Evolutionary conservation across 2,888 invertebrate genomes (phyloP).

Genomic region (Caenorhabditis virilis): DNA sequence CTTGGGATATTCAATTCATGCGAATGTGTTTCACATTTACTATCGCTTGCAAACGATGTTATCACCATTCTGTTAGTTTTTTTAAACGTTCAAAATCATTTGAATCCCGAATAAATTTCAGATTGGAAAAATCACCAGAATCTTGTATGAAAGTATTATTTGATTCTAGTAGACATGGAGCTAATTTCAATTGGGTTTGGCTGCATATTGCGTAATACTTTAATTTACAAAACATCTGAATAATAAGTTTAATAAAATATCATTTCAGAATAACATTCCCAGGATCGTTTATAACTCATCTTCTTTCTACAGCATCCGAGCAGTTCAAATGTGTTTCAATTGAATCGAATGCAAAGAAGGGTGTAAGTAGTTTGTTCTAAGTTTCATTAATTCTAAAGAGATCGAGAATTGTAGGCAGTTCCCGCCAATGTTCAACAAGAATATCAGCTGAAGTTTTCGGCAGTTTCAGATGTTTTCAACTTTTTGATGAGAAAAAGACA

Average conservation of each 20-base stretch:
- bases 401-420: no score
- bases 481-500: constrained; percentile 37
- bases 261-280: constrained; percentile 37
- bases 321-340: constrained; percentile 36
- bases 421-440: constrained; percentile 28
- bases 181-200: constrained; percentile 53
- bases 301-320: constrained; percentile 37
- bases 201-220: constrained; percentile 46
- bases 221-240: background rate
- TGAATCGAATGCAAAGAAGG: constrained; percentile 8
- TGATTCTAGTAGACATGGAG: constrained; percentile 40
- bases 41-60: constrained; percentile 17
- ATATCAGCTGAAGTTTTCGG: constrained; percentile 38
- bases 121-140: constrained; percentile 25
- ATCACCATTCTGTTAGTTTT: constrained; percentile 12
- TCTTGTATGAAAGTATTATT: constrained; percentile 43
- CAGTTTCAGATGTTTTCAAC: constrained; percentile 46
- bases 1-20: constrained; percentile 20
- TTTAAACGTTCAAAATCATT: background rate
- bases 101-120: constrained; percentile 3
- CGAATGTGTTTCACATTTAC: constrained; percentile 18
- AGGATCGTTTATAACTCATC: constrained; percentile 35
- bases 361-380: no score
- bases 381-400: no score
- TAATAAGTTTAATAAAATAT: background rate